Evolutionary conservation across 1,140 invertebrate genomes (phyloP), one percentile per base, ranked within the genome.

Genomic region (Leucophenga varia): DNA sequence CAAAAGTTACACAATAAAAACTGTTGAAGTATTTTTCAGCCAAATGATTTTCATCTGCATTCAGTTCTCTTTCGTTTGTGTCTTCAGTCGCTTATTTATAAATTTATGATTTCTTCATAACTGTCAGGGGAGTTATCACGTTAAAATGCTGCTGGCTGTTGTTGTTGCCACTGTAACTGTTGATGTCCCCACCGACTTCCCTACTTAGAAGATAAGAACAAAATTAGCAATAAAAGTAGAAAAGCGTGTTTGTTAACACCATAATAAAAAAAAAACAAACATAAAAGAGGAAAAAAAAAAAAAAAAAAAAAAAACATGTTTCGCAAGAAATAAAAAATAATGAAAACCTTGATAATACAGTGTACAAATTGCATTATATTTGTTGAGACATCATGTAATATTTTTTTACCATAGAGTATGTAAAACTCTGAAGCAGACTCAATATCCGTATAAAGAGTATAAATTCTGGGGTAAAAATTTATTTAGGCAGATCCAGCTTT

Each of bases 151-250:
- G 45, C 48, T 45, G 45, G 50, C 46, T 45, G 37, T 18, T 28
- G 34, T 34, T 28, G 28, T 31, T 13, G 32, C 17, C 30, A 16
- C 17, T 39, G 17, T 5, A 9, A 25, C 35, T 39, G 42, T 38
- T 61, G 52, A 55, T 51, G 43, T 35, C 40, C 44, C n/a, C n/a
- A n/a, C n/a, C 22, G 22, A 10, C 22, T 25, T 25, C 22, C 22
- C 10, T 25, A 25, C 22, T 25, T 25, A 46, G 37, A 40, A 49
- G 53, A 67, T 54, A 67, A 65, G 63, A 65, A 67, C 67, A 61
- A 65, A 65, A 65, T 65, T 65, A 65, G 63, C 63, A 65, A 65
- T 67, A 65, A 65, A 65, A 65, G 63, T 65, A 65, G 63, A 65
- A 65, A 65, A 65, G 63, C 63, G 59, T 65, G 63, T 65, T 67